A percentile compares a stretch with the other conserved stretches of the same genome.
Conservation (phyloP, 2,797 vertebrate genomes). For the Paguma larvata region DNA sequence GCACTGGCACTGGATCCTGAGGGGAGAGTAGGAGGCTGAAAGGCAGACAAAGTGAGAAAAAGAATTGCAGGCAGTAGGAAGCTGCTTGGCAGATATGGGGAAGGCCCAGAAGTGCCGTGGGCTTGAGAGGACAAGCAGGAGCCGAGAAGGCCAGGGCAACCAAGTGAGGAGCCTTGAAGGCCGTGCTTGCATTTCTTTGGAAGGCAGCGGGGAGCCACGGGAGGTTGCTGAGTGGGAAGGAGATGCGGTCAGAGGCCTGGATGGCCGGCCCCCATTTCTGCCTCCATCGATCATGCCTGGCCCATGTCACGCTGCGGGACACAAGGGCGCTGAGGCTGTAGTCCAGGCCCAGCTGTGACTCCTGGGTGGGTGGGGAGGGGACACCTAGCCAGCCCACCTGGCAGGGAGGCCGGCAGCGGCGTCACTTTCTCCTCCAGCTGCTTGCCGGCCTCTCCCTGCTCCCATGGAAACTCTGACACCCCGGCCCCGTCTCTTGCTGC, state of each 20-base stretch:
- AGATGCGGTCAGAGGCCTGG: background rate
- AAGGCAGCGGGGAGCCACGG: slow-evolving; percentile 2
- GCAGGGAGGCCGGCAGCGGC: slow-evolving; percentile 60
- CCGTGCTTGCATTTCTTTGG: background rate
- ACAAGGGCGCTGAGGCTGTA: background rate
- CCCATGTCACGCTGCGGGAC: background rate
- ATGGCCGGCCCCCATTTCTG: background rate
- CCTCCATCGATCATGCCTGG: background rate
- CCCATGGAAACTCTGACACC: slow-evolving; percentile 85
- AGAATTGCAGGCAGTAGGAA: background rate
- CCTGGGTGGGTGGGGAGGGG: slow-evolving; percentile 6
- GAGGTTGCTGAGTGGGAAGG: background rate
- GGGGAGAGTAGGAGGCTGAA: background rate
- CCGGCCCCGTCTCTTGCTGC: background rate
- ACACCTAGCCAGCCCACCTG: slow-evolving; percentile 70
- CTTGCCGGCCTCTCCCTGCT: slow-evolving; percentile 69
- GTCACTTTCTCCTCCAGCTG: slow-evolving; percentile 83
- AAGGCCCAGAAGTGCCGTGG: background rate
- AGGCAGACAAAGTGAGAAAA: background rate
- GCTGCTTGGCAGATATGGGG: background rate
- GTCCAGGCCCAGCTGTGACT: slow-evolving; percentile 48
- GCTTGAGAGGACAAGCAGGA: background rate
- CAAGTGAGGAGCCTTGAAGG: background rate
- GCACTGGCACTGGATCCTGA: background rate
- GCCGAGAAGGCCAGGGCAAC: too few species aligned